These are phyloP conservation scores for Notechis scutatus DNA, from an alignment of 2,113 vertebrate species.

Conservation along the genomic window DNA sequence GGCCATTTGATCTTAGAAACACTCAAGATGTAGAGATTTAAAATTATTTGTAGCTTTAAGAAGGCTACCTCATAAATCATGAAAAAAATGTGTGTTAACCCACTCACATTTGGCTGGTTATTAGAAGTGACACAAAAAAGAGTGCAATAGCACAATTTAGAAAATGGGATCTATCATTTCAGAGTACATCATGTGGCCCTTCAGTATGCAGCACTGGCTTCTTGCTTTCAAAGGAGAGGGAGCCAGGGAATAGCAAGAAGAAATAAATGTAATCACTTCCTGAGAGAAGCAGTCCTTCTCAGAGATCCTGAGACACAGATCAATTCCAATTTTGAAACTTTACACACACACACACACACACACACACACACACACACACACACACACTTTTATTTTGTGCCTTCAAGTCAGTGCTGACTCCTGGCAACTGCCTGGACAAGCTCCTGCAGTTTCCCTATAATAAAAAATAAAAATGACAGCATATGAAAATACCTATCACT, in stretches of 20 bases:
- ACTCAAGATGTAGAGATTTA: background rate
- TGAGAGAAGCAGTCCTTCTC: background rate
- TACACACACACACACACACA: background rate
- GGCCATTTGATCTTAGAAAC: slow-evolving; percentile 3
- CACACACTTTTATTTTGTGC: background rate
- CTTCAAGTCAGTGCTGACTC: background rate
- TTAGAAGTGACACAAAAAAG: background rate
- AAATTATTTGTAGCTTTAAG: accelerated
- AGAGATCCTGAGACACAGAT: background rate
- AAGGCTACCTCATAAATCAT: background rate
- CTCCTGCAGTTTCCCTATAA: background rate
- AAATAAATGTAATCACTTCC: background rate
- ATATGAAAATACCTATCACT: background rate
- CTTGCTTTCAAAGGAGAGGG: background rate
- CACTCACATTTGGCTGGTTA: background rate
- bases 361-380: too few relatives aligned
- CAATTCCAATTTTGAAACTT: background rate
- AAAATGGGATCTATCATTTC: background rate
- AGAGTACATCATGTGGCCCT: background rate
- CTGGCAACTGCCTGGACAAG: background rate
- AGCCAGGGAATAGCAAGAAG: background rate
- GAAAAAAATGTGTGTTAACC: accelerated
- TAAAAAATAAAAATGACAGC: background rate
- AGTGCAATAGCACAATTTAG: background rate
- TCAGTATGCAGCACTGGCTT: background rate